phyloP scores from a whole-genome alignment of 2,797 vertebrate species.

The Serranus cabrilla region DNA sequence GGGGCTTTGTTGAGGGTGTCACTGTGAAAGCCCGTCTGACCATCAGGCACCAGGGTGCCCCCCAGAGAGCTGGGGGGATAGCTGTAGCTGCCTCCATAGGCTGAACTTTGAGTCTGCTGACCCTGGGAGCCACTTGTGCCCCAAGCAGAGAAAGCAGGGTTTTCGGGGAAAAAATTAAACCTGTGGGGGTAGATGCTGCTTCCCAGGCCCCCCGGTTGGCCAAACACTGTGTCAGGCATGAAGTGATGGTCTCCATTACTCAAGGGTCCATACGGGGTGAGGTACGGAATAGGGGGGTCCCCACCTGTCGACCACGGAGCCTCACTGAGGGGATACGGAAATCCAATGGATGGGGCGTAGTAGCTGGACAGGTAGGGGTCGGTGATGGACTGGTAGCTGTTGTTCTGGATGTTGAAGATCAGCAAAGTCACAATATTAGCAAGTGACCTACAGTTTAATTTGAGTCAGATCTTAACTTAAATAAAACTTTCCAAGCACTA shows the following conservation, averaged over 20 bases:
- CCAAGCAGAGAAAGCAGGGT: slow-evolving; percentile 96
- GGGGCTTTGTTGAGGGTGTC: slow-evolving; percentile 96
- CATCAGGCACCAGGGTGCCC: slow-evolving; percentile 92
- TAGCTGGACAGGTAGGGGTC: slow-evolving; percentile 97
- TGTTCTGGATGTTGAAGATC: slow-evolving; percentile 84
- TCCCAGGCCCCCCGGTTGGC: slow-evolving; percentile 94
- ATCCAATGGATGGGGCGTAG: slow-evolving; percentile 95
- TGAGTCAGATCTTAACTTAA: not conserved
- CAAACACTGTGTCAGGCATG: slow-evolving; percentile 96
- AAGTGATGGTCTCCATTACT: slow-evolving; percentile 98
- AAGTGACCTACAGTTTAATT: slow-evolving; percentile 23
- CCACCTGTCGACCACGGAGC: slow-evolving; percentile 97
- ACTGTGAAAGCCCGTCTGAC: slow-evolving; percentile 94
- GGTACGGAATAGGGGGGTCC: slow-evolving; percentile 96
- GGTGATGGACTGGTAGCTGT: slow-evolving; percentile 97
- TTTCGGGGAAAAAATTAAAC: slow-evolving; percentile 98
- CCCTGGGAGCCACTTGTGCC: slow-evolving; percentile 95
- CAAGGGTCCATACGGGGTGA: slow-evolving; percentile 95
- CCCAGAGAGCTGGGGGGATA: slow-evolving; percentile 96
- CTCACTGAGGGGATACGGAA: slow-evolving; percentile 95
- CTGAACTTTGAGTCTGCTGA: slow-evolving; percentile 95
- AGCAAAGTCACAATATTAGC: slow-evolving; percentile 46
- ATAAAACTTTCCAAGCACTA: not conserved
- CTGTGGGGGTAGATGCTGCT: slow-evolving; percentile 95
- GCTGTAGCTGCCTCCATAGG: slow-evolving; percentile 95